These are phyloP conservation scores for Thunnus thynnus DNA, from an alignment of 2,113 vertebrate genomes.

Conservation along the genomic window DNA sequence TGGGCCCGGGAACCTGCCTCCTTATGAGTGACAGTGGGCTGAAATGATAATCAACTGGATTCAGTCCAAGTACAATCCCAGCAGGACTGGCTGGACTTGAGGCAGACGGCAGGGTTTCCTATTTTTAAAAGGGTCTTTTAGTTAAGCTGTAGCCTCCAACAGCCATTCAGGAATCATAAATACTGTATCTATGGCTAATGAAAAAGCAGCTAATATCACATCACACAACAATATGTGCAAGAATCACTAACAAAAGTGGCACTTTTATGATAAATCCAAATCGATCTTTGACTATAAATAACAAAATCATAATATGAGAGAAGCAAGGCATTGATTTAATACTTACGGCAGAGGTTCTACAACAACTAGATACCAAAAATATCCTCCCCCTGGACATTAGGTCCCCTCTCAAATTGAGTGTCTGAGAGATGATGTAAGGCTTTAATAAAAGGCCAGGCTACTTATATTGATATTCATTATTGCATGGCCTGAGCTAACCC, in stretches of 20 bases:
- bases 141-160: conserved; percentile 56
- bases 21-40: conserved; percentile 81
- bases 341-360: conserved; percentile 18
- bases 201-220: conserved; percentile 9
- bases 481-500: conserved; percentile 76
- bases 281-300: background rate
- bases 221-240: background rate
- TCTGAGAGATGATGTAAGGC: conserved; percentile 86
- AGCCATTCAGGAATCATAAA: conserved; percentile 47
- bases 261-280: background rate
- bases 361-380: conserved; percentile 32
- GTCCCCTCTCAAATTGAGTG: conserved; percentile 71
- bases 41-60: conserved; percentile 83
- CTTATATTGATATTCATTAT: conserved; percentile 87
- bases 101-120: conserved; percentile 64
- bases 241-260: background rate
- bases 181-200: conserved; percentile 24
- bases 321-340: conserved; percentile 24
- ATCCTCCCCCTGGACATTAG: conserved; percentile 45
- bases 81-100: conserved; percentile 64
- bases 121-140: conserved; percentile 60
- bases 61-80: conserved; percentile 68
- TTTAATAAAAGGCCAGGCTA: conserved; percentile 84
- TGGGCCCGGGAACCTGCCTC: conserved; percentile 85
- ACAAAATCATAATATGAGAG: background rate